Evolutionary conservation across 2,113 vertebrate species (phyloP), one percentile per base, ranked within the genome.

Genomic region (Callopanchax toddi): DNA sequence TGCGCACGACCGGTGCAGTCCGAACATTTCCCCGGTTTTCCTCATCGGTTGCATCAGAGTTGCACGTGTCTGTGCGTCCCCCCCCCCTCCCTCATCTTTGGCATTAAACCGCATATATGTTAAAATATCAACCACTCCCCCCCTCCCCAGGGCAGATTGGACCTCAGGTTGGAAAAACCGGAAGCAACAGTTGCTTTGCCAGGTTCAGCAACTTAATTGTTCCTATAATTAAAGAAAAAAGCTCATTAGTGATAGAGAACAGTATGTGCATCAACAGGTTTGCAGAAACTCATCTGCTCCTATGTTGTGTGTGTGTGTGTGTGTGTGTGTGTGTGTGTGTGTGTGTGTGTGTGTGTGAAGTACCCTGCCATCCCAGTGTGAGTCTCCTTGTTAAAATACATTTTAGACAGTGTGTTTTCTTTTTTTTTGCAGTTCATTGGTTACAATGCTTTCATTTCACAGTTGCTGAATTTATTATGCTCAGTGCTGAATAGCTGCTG

Each of bases 221-320:
- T 49, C 50, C 37, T 29, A 34, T 6, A 18, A 22, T 10, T 44
- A 20, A 17, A 44, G 40, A 42, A 8, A 42, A 42, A 42, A 20
- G 29, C 18, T n/a, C 15, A 58, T 50, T 5, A 23, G 48, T 29
- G 40, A 39, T 16, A 44, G 18, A 11, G 23, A 21, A 11, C 45
- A 25, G 15, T 40, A 70, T 73, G 69, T 74, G 45, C 67, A 80
- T 80, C 87, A 89, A 87, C 85, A 86, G 83, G 83, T 86, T 52
- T 79, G 59, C 66, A 76, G 42, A 36, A 71, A 61, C 53, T 56
- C 60, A 36, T 22, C n/a, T n/a, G n/a, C n/a, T n/a, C n/a, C n/a
- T n/a, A n/a, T n/a, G n/a, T n/a, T n/a, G n/a, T n/a, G n/a, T n/a
- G 37, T 46, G 37, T 34, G 32, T 32, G 4, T 40, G 12, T 36